Percentiles rank a stretch among this genome's conserved stretches.
These are phyloP conservation scores for Psophia crepitans DNA, from an alignment of 2,113 vertebrate species.

Conservation along the genomic window DNA sequence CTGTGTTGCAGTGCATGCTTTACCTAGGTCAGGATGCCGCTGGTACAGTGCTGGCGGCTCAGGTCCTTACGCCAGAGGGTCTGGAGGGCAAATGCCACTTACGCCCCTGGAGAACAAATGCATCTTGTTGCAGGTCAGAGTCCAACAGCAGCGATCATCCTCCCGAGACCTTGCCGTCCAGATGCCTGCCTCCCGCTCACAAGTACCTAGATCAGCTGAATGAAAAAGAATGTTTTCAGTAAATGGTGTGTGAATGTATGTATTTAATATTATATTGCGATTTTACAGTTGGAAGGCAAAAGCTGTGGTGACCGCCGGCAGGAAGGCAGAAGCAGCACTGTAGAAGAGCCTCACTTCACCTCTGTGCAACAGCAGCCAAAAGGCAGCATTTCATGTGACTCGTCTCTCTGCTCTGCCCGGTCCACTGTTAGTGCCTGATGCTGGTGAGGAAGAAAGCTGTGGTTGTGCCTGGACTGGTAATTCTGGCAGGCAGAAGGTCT, in stretches of 20 bases:
- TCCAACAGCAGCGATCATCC: accelerated
- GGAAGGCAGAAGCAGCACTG: background rate
- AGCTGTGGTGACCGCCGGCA: background rate
- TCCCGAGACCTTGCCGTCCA: accelerated
- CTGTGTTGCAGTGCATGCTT: background rate
- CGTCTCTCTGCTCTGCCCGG: background rate
- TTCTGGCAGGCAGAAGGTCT: background rate
- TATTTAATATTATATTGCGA: background rate
- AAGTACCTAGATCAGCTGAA: background rate
- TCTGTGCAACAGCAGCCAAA: background rate
- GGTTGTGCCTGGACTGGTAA: background rate
- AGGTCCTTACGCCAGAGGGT: background rate
- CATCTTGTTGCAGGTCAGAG: background rate
- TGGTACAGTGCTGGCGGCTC: background rate
- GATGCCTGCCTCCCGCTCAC: accelerated
- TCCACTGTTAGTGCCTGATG: background rate
- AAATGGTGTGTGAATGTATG: background rate
- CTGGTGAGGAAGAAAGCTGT: background rate
- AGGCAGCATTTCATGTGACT: background rate
- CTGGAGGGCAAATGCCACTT: background rate
- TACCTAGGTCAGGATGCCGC: background rate
- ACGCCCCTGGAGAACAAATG: background rate
- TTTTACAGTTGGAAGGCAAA: background rate
- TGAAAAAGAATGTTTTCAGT: background rate
- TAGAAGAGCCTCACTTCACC: background rate